Evolutionary conservation across 2,797 vertebrate species (phyloP), one percentile per base, ranked within the genome.

Genomic region (Hephaestus fuliginosus): DNA sequence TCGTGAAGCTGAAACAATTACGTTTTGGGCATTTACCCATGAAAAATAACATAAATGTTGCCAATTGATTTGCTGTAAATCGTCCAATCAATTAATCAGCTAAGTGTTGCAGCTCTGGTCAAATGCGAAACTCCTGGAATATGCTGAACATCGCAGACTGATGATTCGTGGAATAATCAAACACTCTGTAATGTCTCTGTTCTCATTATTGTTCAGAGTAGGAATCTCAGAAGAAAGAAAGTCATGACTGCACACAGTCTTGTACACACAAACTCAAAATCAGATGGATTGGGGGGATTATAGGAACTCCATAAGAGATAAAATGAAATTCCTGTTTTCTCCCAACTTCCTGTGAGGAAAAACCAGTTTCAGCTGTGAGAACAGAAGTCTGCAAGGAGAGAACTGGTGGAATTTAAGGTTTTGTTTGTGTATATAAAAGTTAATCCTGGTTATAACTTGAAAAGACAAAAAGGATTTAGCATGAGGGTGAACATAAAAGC

Each of bases 351-450:
- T 84, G 82, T n/a, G 74, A 79, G 73, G 75, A 83, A 72, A 70
- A 39, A 28, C 28, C 39, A 15, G 78, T 85, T 90, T 82, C 84
- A 81, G 73, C 74, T 66, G 60, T 67, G 73, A 86, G 78, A 80
- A 74, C 1, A 1, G 58, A 78, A 79, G 70, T 15, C 76, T 74
- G 58, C 36, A 52, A 12, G 2, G 56, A 71, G 69, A 77, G 18
- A 81, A 46, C 36, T 58, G 56, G 43, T 68, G 64, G 86, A 85
- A 82, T 89, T 84, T 66, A 79, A 76, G 87, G 80, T 86, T 91
- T 86, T 92, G 85, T 93, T 93, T 93, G 82, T 86, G 70, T 89
- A 76, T 88, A 82, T 82, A 78, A 79, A 85, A 81, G 58, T 75
- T 88, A 89, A 93, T 93, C 91, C 83, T 22, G 77, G 71, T 84